phyloP scores from a whole-genome alignment of 53 echinoderm and acorn worm genomes.

The Holothuria scabra region DNA sequence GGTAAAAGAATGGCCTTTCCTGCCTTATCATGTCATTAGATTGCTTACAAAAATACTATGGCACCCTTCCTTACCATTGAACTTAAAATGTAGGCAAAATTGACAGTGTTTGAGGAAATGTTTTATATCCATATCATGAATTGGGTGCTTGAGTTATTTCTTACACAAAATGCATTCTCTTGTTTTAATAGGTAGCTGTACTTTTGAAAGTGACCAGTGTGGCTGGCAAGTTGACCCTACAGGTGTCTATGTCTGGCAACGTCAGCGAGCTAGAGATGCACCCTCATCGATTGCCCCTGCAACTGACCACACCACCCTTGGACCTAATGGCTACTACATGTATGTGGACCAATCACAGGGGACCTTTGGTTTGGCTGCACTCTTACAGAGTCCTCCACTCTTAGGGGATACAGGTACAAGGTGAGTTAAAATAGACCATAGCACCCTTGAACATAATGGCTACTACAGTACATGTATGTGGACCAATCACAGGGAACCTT shows the following conservation, averaged over 20 bases:
- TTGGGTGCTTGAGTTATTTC: no score
- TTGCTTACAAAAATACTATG: no score
- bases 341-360: slow-evolving; percentile 86
- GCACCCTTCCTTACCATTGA: no score
- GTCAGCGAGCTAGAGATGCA: slow-evolving; percentile 56
- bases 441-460: no score
- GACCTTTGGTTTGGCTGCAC: slow-evolving; percentile 77
- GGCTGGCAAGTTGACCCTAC: slow-evolving; percentile 67
- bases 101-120: no score
- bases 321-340: slow-evolving; percentile 73
- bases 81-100: no score
- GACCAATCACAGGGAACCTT: no score
- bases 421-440: slow-evolving; percentile 28
- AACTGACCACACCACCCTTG: slow-evolving; percentile 77
- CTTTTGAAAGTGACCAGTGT: slow-evolving; percentile 77
- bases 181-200: slow-evolving; percentile 66
- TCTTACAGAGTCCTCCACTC: slow-evolving; percentile 69
- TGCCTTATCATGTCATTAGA: no score
- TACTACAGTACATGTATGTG: no score
- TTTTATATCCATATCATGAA: no score
- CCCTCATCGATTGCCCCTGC: slow-evolving; percentile 59
- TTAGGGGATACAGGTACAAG: slow-evolving; percentile 73
- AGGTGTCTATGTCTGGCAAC: slow-evolving; percentile 77
- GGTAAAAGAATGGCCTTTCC: no score
- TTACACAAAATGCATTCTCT: no score